Conservation (phyloP, 2,797 vertebrate species). For the Emys orbicularis region DNA sequence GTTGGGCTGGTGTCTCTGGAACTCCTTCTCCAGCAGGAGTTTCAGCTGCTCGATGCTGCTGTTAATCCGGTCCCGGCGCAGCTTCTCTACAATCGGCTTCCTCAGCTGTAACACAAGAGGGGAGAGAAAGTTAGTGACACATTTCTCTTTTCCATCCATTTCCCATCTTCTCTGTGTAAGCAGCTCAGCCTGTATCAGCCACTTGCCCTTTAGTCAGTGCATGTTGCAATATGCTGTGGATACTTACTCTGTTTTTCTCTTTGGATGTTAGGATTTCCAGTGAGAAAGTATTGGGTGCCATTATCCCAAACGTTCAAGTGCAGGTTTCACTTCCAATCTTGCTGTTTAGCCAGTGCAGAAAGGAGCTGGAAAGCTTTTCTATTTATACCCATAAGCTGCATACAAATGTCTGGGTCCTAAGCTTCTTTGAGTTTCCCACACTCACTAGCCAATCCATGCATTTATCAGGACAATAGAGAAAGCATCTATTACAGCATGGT, state of each 20-base stretch:
- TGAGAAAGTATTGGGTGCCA: constrained; percentile 84
- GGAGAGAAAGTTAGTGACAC: not conserved
- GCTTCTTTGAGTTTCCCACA: constrained; percentile 93
- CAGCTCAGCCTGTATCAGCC: not conserved
- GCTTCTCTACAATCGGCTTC: constrained; percentile 86
- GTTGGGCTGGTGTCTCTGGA: constrained; percentile 85
- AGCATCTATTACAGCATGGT: constrained; percentile 85
- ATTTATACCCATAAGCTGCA: constrained; percentile 89
- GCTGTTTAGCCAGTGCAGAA: constrained; percentile 5
- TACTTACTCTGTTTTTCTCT: constrained; percentile 85
- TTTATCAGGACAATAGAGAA: constrained; percentile 79
- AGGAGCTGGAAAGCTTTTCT: constrained; percentile 60
- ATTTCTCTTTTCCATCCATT: not conserved
- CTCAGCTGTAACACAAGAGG: constrained; percentile 82
- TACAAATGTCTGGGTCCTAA: constrained; percentile 91
- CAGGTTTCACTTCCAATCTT: not conserved
- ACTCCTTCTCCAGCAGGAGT: constrained; percentile 84
- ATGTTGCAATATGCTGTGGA: fast-evolving
- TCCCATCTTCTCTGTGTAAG: fast-evolving
- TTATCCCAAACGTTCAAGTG: constrained; percentile 33
- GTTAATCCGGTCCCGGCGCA: constrained; percentile 79
- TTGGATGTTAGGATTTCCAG: constrained; percentile 81
- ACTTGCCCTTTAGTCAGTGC: not conserved
- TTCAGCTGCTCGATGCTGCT: constrained; percentile 85
- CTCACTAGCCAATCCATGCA: constrained; percentile 88